Conservation (phyloP, 2,888 invertebrate genomes). For the Diaprepes abbreviatus region DNA sequence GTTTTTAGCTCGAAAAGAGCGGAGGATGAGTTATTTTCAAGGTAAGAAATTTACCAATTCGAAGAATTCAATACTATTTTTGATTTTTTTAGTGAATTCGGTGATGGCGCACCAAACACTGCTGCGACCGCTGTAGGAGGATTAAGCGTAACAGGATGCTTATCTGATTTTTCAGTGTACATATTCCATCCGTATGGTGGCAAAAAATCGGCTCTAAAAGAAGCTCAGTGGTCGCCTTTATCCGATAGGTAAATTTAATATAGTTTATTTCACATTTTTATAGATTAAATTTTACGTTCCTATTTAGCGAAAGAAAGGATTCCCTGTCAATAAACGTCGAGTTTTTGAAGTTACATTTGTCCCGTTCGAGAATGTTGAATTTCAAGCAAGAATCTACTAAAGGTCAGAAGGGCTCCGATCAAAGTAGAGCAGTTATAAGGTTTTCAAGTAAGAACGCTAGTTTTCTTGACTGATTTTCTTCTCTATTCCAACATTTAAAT, state of each 20-base stretch:
- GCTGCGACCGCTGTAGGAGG: conserved; percentile 84
- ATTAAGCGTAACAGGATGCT: conserved; percentile 93
- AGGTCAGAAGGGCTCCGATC: conserved; percentile 70
- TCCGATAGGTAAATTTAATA: conserved; percentile 74
- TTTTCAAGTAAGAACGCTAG: conserved; percentile 81
- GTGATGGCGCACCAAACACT: conserved; percentile 67
- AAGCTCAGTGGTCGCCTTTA: conserved; percentile 88
- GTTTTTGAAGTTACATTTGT: conserved; percentile 96
- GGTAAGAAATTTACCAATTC: conserved; percentile 50
- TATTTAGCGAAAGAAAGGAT: conserved; percentile 87
- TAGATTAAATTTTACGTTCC: no score
- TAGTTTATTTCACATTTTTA: not conserved
- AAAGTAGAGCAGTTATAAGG: conserved; percentile 88
- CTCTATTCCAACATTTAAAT: no score
- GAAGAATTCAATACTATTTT: not conserved
- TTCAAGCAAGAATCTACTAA: conserved; percentile 74
- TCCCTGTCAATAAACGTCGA: conserved; percentile 96
- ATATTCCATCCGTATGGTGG: conserved; percentile 99
- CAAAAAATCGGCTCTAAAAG: conserved; percentile 84
- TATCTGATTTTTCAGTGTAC: conserved; percentile 97
- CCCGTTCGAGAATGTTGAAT: conserved; percentile 90
- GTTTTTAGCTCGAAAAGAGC: conserved; percentile 95
- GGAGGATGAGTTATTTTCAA: conserved; percentile 75
- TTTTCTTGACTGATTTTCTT: no score
- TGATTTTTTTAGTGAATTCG: conserved; percentile 69